Percentiles rank a stretch among this genome's conserved stretches.
phyloP scores from a whole-genome alignment of 2,888 invertebrate genomes.

The Celastrina argiolus region DNA sequence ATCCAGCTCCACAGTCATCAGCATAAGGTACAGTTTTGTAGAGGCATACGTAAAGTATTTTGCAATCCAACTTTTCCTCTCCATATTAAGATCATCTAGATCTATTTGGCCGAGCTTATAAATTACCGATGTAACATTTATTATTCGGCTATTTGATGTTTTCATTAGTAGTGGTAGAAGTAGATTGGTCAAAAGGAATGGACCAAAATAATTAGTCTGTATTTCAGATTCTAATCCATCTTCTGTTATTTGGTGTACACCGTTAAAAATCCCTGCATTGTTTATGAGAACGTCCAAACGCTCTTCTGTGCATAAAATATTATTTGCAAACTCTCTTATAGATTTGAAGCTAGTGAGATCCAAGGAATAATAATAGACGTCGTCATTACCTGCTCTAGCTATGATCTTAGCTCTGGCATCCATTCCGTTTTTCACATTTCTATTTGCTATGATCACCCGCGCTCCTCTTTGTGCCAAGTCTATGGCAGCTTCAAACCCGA shows the following conservation, averaged over 20 bases:
- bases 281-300: conserved; percentile 77
- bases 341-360: conserved; percentile 71
- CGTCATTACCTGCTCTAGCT: conserved; percentile 37
- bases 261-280: conserved; percentile 72
- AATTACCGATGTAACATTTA: conserved; percentile 47
- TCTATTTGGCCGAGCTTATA: conserved; percentile 41
- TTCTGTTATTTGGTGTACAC: conserved; percentile 60
- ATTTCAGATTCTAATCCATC: conserved; percentile 79
- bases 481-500: conserved; percentile 84
- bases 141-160: conserved; percentile 47
- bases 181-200: conserved; percentile 80
- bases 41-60: conserved; percentile 24
- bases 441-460: conserved; percentile 83
- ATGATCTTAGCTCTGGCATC: conserved; percentile 52
- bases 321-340: conserved; percentile 76
- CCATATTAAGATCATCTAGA: conserved; percentile 36
- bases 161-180: conserved; percentile 57
- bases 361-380: conserved; percentile 54
- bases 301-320: conserved; percentile 62
- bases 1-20: conserved; percentile 82
- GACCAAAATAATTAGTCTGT: conserved; percentile 79
- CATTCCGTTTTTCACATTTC: conserved; percentile 81
- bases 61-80: not conserved
- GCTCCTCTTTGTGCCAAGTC: conserved; percentile 84
- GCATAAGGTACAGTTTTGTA: conserved; percentile 77